Evolutionary conservation across 2,888 invertebrate species (phyloP), one percentile per base, ranked within the genome.

Genomic region (Eupithecia vulgata): DNA sequence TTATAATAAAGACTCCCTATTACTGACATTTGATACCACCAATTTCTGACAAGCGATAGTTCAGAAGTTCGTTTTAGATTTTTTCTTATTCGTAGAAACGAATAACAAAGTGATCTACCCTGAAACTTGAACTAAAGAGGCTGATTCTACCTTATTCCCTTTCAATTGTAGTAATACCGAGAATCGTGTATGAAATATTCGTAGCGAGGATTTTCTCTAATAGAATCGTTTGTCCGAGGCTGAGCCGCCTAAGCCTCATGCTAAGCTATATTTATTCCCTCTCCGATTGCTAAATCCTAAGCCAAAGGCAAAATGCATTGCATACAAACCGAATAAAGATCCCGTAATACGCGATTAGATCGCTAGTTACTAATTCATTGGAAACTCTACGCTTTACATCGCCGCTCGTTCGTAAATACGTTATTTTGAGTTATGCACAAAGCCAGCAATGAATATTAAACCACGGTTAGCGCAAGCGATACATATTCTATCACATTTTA

Each of bases 361-460:
- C 82, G 82, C 80, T 77, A 78, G 85, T 89, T 88, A 90, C 83
- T 85, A 85, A 89, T 89, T 86, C 87, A 89, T 84, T 78, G 78
- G 77, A 37, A 71, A 83, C 85, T 86, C 67, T 74, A 64, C 72
- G 67, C 72, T 72, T 83, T 91, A 88, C 90, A 90, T 87, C 87
- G 90, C 79, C 79, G 83, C 82, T 80, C 82, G 83, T 81, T 89
- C 89, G 88, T 91, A 91, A 91, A 91, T 88, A 88, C 85, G 85
- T 86, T 91, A 88, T 90, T 91, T 91, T 87, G 90, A 88, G 87
- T 86, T 84, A 84, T 84, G 85, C 86, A 83, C 81, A 84, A 85
- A 87, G 85, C 88, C 81, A 87, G 84, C 88, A 86, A 89, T 92
- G 91, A 91, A 92, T 91, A 89, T 87, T 87, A 86, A 88, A 91